phyloP scores from a whole-genome alignment of 2,888 invertebrate species.

The Auanema sp. region DNA sequence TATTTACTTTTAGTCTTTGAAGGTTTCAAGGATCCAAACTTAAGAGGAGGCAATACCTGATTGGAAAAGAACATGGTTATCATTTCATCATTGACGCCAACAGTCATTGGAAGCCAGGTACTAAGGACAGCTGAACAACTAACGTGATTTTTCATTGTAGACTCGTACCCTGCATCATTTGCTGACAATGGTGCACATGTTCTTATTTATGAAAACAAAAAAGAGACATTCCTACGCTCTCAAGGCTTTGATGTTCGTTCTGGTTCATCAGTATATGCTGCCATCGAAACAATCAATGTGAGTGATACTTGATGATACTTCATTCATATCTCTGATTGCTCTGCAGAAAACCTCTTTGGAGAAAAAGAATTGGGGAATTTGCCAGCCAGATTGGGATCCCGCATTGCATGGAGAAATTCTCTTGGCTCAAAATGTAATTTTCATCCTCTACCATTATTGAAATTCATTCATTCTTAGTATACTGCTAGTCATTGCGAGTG shows the following conservation, averaged over 20 bases:
- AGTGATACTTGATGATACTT: background rate
- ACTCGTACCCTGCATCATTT: constrained; percentile 9
- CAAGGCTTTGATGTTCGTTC: constrained; percentile 38
- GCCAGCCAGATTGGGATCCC: constrained; percentile 29
- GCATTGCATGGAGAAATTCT: constrained; percentile 15
- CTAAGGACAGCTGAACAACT: background rate
- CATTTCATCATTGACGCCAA: constrained; percentile 37
- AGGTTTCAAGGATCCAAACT: constrained; percentile 29
- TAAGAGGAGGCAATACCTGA: constrained; percentile 32
- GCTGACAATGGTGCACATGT: constrained; percentile 37
- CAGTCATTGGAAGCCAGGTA: constrained; percentile 13
- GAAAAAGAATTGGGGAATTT: constrained; percentile 46
- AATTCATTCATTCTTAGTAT: constrained; percentile 27
- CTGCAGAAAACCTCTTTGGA: constrained; percentile 45
- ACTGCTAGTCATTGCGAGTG: constrained; percentile 41
- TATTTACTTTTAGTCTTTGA: constrained; percentile 10
- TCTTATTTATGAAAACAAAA: constrained; percentile 29
- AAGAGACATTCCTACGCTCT: constrained; percentile 31
- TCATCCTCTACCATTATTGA: background rate
- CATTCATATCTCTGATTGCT: background rate
- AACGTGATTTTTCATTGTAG: too few relatives aligned
- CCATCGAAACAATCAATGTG: constrained; percentile 43
- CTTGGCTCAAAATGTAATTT: constrained; percentile 21
- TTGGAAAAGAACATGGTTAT: constrained; percentile 44
- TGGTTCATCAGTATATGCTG: constrained; percentile 33